Evolutionary conservation across 2,113 vertebrate species (phyloP).

Genomic region (Pantherophis guttatus): DNA sequence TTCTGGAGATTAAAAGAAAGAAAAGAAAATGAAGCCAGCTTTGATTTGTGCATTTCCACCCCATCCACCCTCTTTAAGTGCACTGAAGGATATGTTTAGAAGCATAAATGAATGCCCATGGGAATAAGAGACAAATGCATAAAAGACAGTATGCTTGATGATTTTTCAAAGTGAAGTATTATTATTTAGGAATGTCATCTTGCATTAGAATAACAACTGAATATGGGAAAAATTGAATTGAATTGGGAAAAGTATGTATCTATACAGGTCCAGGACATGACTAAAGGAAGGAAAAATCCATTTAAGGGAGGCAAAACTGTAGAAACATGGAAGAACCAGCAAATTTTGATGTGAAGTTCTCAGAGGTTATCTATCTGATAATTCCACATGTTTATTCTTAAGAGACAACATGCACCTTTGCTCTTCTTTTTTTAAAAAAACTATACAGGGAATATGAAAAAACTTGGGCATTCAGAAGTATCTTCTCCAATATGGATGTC

Average conservation of each 20-base stretch:
- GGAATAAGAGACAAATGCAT: slow-evolving; percentile 40
- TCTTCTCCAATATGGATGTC: not conserved
- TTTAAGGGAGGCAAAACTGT: not conserved
- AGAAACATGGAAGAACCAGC: not conserved
- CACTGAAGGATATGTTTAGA: not conserved
- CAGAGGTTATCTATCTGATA: not conserved
- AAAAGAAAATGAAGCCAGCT: slow-evolving; percentile 6
- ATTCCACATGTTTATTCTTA: not conserved
- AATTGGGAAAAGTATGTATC: not conserved
- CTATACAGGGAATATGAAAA: not conserved
- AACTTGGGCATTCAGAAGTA: not conserved
- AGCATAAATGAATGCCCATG: slow-evolving; percentile 27
- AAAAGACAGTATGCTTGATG: slow-evolving; percentile 15
- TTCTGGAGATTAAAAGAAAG: slow-evolving; percentile 49
- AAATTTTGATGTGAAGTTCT: not conserved
- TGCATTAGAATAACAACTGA: slow-evolving; percentile 41
- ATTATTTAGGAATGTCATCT: slow-evolving; percentile 36
- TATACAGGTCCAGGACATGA: not conserved
- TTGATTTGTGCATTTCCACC: slow-evolving; percentile 1
- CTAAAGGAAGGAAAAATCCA: not conserved
- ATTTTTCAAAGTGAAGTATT: slow-evolving; percentile 34
- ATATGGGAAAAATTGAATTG: not conserved
- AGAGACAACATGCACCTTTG: too few relatives aligned
- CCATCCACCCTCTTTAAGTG: not conserved
- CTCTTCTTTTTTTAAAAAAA: not conserved